Evolutionary conservation across 2,113 vertebrate genomes (phyloP), one percentile per base, ranked within the genome.

Genomic region (Pleuronectes platessa): DNA sequence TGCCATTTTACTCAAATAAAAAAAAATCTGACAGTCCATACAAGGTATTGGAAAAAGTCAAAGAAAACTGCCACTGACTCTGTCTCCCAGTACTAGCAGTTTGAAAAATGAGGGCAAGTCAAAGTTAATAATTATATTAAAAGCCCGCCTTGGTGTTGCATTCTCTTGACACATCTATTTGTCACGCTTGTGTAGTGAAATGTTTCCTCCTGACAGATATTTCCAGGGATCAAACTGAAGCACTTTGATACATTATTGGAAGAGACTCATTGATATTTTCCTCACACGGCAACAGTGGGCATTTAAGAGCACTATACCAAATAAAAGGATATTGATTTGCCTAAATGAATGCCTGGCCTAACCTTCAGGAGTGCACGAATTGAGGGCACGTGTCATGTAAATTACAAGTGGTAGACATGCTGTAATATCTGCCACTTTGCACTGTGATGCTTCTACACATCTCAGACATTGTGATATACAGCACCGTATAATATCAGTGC

Each of bases 51-150:
- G 68, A 49, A 14, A 66, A 65, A 76, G 17, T 59, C 42, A 27
- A 74, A 61, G 31, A 61, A 67, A 84, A 61, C 27, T 3, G 20
- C 68, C 55, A 26, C 17, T 55, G 62, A 77, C 70, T 37, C n/a
- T 20, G 40, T 73, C 62, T 71, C 31, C 31, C 62, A 59, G 47
- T 61, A 35, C 20, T 35, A 35, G 55, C 26, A 51, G 21, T 75
- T 77, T 82, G 82, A 82, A 86, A 86, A 91, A 87, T 75, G 85
- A 88, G 84, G 78, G 63, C 75, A 75, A 81, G 76, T 76, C 75
- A 84, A 85, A 89, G 83, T 89, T 87, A 90, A 91, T 89, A 91
- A 90, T 90, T 79, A 90, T 83, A 84, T 80, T 91, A 86, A 91
- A 86, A 90, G 87, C 82, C 66, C 79, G 70, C 65, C 68, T 71